phyloP scores from a whole-genome alignment of 2,797 vertebrate genomes.

The Gallinago solitaria region DNA sequence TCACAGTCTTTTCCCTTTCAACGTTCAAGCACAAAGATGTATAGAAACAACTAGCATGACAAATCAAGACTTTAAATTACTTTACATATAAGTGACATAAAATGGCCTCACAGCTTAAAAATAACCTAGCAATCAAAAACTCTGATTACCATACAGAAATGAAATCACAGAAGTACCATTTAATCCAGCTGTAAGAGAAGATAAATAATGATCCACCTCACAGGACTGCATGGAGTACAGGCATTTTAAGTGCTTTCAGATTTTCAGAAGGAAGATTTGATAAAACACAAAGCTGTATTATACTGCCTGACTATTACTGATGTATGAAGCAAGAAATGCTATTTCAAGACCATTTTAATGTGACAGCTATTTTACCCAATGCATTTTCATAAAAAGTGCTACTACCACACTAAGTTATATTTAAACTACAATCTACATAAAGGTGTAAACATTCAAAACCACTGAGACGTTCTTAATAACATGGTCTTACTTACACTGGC shows the following conservation, averaged over 20 bases:
- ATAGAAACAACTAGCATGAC: background rate
- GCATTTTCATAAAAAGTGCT: background rate
- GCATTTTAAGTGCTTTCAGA: background rate
- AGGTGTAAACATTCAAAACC: background rate
- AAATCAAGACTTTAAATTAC: background rate
- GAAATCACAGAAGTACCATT: background rate
- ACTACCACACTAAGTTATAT: background rate
- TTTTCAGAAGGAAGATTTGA: background rate
- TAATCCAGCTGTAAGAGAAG: background rate
- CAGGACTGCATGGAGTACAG: background rate
- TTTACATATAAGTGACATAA: background rate
- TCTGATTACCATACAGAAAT: background rate
- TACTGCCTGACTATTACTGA: background rate
- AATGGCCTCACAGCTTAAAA: background rate
- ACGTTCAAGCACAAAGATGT: background rate
- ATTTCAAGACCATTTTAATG: background rate
- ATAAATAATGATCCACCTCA: background rate
- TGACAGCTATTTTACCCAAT: background rate
- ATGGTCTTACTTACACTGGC: constrained; percentile 83
- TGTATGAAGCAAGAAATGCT: background rate
- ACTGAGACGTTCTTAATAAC: background rate
- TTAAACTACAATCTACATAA: background rate
- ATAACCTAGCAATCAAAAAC: background rate
- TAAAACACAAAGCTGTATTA: background rate
- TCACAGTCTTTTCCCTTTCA: background rate